Percentiles rank a stretch among this genome's conserved stretches.
Conservation (phyloP, 1,140 invertebrate species). For the Triops cancriformis region DNA sequence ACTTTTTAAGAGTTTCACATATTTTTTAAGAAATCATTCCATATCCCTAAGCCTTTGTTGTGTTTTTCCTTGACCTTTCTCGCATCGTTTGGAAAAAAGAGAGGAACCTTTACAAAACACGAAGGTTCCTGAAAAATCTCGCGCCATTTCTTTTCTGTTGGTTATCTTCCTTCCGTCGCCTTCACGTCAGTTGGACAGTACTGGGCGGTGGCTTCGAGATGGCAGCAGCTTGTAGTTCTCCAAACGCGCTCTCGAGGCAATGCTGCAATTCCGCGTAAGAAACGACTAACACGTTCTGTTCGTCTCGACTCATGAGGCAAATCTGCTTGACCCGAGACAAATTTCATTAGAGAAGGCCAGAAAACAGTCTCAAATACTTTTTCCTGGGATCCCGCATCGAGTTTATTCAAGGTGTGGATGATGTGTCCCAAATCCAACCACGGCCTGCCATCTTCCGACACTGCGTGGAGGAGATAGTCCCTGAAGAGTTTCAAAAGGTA, state of each 20-base stretch:
- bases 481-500: slow-evolving; percentile 97
- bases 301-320: slow-evolving; percentile 89
- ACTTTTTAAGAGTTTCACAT: slow-evolving; percentile 6
- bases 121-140: too few relatives aligned
- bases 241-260: slow-evolving; percentile 86
- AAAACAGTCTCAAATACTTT: slow-evolving; percentile 52
- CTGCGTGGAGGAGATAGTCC: slow-evolving; percentile 93
- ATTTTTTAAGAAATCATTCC: not conserved
- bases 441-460: slow-evolving; percentile 81
- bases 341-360: too few relatives aligned
- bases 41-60: not conserved
- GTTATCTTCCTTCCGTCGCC: not conserved
- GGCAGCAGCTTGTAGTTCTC: slow-evolving; percentile 61
- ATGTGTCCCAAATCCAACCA: slow-evolving; percentile 95
- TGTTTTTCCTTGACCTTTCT: not conserved
- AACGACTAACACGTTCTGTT: slow-evolving; percentile 89
- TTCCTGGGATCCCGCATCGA: slow-evolving; percentile 77
- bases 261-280: slow-evolving; percentile 89
- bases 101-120: too few relatives aligned
- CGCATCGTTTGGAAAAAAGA: too few relatives aligned
- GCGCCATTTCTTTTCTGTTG: too few relatives aligned
- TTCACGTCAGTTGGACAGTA: not conserved
- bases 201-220: slow-evolving; percentile 17
- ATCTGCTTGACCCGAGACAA: slow-evolving; percentile 55
- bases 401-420: slow-evolving; percentile 85